Evolutionary conservation across 2,113 vertebrate species (phyloP).

Genomic region (Mormoops blainvillei): DNA sequence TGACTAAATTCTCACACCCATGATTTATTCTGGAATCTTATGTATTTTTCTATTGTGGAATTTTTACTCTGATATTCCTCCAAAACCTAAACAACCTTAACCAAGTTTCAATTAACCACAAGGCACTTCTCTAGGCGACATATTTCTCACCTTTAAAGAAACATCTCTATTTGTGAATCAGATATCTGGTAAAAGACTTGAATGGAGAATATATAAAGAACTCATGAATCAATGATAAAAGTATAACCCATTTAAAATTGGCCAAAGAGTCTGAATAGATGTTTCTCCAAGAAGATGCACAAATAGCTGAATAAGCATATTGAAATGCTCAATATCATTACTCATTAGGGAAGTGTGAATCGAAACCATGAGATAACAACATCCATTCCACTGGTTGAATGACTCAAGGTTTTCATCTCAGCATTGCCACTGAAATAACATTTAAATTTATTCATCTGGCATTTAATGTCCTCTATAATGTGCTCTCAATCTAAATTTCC

Average conservation of each 20-base stretch:
- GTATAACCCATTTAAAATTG: neutral
- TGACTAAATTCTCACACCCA: neutral
- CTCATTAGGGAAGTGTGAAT: neutral
- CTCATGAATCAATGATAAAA: neutral
- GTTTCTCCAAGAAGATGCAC: neutral
- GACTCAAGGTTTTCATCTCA: neutral
- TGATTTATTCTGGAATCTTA: neutral
- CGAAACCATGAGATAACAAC: neutral
- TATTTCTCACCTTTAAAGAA: neutral
- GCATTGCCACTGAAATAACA: neutral
- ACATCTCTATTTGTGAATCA: neutral
- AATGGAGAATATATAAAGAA: neutral
- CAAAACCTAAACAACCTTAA: neutral
- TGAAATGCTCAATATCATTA: neutral
- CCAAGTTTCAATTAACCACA: neutral
- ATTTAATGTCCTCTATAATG: neutral
- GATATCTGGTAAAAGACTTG: neutral
- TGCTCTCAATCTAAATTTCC: neutral
- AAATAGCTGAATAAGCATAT: neutral
- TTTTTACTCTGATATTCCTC: neutral
- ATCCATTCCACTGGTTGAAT: neutral
- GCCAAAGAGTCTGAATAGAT: neutral
- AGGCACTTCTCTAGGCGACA: neutral
- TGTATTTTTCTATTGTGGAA: neutral
- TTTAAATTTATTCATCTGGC: neutral